Evolutionary conservation across 2,888 invertebrate species (phyloP), one percentile per base, ranked within the genome.

Genomic region (Macaria liturata): DNA sequence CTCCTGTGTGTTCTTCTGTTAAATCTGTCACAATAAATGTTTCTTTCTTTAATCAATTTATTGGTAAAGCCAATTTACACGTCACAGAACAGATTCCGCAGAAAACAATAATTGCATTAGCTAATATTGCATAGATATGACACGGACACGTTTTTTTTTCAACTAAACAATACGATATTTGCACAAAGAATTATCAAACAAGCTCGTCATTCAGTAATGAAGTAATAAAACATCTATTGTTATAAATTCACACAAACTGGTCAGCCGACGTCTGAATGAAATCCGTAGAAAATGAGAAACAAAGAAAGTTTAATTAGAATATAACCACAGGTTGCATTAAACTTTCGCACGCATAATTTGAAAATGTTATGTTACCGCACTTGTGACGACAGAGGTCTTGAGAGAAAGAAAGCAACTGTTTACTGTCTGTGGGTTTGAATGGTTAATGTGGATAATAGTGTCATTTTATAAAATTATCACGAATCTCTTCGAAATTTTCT

Each of bases 71-170:
- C n/a, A n/a, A n/a, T n/a, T n/a, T n/a, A n/a, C n/a, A n/a, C n/a
- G n/a, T n/a, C n/a, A n/a, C n/a, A n/a, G n/a, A n/a, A n/a, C n/a
- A n/a, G n/a, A n/a, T 37, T 37, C 34, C 34, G 34, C 7, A 37
- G 7, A 37, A 37, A 6, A 37, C 7, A 37, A 20, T 2, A 37
- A 37, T 6, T 37, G 34, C 34, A 20, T 20, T 20, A 37, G 34
- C 34, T 6, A 37, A 4, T 6, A 37, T 7, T 37, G 7, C 34
- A 37, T 37, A 4, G 34, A 37, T 44, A 32, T 31, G 32, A 20
- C 53, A 53, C 46, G 20, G 8, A 46, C n/a, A 46, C n/a, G 31
- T 3, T 51, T 93, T 94, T 91, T 44, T 20, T 44, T 6, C 32
- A 31, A 32, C 45, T 9, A 9, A 49, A 40, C 46, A 34, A 46